Evolutionary conservation across 2,888 invertebrate genomes (phyloP).

Genomic region (Bombylius major): DNA sequence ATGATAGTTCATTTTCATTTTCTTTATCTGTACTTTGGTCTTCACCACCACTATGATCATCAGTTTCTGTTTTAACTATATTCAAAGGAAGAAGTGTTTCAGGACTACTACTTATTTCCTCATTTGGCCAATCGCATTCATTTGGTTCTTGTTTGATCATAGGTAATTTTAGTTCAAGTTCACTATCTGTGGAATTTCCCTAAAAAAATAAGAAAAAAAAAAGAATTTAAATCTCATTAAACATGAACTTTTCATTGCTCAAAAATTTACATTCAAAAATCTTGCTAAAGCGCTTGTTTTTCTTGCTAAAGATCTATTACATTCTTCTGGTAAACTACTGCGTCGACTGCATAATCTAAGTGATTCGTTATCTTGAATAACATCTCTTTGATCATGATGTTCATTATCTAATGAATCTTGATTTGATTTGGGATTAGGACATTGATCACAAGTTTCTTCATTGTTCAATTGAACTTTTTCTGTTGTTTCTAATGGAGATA

Average conservation of each 20-base stretch:
- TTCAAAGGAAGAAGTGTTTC: conserved; percentile 3
- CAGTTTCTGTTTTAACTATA: conserved; percentile 8
- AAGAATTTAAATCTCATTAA: too few relatives aligned
- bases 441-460: conserved; percentile 2
- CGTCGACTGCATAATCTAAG: not conserved
- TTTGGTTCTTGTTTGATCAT: conserved; percentile 50
- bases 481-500: not conserved
- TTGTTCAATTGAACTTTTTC: conserved; percentile 7
- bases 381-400: too few relatives aligned
- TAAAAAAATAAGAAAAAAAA: not conserved
- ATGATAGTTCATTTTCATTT: conserved; percentile 39
- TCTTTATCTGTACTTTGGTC: conserved; percentile 19
- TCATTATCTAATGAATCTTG: not conserved
- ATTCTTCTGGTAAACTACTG: conserved; percentile 2
- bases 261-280: not conserved
- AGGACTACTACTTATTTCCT: conserved; percentile 1
- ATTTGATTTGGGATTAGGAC: not conserved
- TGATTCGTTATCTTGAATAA: too few relatives aligned
- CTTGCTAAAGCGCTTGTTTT: not conserved
- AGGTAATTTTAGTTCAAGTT: conserved; percentile 15
- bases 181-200: conserved; percentile 5
- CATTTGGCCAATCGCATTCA: conserved; percentile 56
- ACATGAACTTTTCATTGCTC: not conserved
- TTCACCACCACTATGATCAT: not conserved
- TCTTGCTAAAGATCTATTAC: not conserved